phyloP scores from a whole-genome alignment of 2,113 vertebrate species.

The Ochotona princeps region DNA sequence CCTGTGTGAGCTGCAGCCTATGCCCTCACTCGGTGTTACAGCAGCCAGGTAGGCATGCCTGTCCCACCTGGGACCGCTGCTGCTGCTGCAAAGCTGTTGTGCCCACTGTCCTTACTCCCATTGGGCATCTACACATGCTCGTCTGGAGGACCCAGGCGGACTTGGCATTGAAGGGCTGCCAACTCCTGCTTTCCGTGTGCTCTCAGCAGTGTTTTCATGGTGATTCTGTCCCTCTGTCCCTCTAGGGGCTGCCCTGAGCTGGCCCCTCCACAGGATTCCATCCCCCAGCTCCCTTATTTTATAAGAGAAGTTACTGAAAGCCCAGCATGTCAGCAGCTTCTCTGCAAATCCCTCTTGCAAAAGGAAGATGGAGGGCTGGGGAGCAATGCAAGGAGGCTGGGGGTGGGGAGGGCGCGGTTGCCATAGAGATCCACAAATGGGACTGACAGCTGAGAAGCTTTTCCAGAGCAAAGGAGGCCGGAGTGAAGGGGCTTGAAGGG shows the following conservation, averaged over 20 bases:
- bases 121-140: background rate
- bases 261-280: background rate
- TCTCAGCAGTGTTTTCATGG: background rate
- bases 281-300: constrained; percentile 61
- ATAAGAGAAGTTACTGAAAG: constrained; percentile 74
- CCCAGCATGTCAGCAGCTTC: constrained; percentile 77
- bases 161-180: background rate
- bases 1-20: background rate
- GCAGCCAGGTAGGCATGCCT: background rate
- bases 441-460: constrained; percentile 79
- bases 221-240: background rate
- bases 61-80: background rate
- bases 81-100: background rate
- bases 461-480: constrained; percentile 65
- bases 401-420: constrained; percentile 79
- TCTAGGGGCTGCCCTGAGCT: background rate
- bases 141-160: background rate
- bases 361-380: constrained; percentile 3
- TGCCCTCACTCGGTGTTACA: background rate
- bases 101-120: background rate
- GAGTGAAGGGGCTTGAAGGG: background rate
- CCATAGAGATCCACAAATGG: constrained; percentile 84
- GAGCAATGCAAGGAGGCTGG: background rate
- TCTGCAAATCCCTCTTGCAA: constrained; percentile 71
- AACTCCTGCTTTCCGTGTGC: fast-evolving